phyloP scores from a whole-genome alignment of 2,113 vertebrate species.

The Nycticorax nycticorax region DNA sequence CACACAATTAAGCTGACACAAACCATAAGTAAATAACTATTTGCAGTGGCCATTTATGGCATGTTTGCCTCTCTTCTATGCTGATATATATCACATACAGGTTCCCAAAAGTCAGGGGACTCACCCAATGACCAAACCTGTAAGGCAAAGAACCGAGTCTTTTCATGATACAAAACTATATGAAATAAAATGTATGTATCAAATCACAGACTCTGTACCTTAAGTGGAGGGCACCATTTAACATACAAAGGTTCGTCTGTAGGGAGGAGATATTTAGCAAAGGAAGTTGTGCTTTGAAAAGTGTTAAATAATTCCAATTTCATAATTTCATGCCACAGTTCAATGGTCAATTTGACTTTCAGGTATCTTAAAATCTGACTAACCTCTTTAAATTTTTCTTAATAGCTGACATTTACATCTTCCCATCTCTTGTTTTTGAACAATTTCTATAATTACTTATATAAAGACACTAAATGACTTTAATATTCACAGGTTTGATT shows the following conservation, averaged over 20 bases:
- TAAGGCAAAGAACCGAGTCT: background rate
- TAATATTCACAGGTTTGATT: constrained; percentile 63
- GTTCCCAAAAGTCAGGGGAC: background rate
- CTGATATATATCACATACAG: background rate
- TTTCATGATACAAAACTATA: background rate
- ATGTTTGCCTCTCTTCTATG: background rate
- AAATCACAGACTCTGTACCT: background rate
- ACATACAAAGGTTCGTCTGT: background rate
- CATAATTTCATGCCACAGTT: constrained; percentile 47
- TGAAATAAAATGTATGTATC: background rate
- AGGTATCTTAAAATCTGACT: constrained; percentile 54
- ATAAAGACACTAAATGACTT: constrained; percentile 30
- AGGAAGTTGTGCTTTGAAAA: background rate
- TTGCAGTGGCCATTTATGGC: background rate
- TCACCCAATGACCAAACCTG: accelerated
- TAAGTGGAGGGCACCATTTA: background rate
- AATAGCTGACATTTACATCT: constrained; percentile 59
- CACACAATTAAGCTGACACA: background rate
- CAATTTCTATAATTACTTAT: constrained; percentile 47
- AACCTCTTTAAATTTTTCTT: constrained; percentile 54
- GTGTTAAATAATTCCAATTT: constrained; percentile 5
- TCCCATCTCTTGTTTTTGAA: constrained; percentile 26
- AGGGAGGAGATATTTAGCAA: background rate
- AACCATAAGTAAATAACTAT: background rate
- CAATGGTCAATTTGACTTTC: constrained; percentile 59